These are phyloP conservation scores for Conistra vaccinii DNA, from an alignment of 2,888 invertebrate genomes.

Conservation along the genomic window DNA sequence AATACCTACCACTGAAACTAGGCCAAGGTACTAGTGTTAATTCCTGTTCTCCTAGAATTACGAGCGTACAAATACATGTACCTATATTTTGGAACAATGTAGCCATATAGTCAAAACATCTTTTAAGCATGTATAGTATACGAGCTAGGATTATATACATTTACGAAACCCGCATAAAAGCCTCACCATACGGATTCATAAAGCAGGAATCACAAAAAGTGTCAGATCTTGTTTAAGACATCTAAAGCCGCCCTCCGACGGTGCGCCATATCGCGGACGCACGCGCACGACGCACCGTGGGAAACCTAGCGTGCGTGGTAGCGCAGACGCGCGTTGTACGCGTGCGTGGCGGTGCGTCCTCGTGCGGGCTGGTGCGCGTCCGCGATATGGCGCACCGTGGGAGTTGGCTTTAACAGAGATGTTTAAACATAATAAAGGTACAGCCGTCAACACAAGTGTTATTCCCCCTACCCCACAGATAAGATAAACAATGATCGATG, in stretches of 20 bases:
- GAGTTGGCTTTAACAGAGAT: too few species aligned
- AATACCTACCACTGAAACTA: not conserved
- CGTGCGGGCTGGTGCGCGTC: too few species aligned
- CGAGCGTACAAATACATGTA: not conserved
- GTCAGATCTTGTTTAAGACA: not conserved
- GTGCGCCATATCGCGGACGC: too few species aligned
- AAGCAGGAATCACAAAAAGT: conserved; percentile 6
- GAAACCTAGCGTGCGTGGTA: too few species aligned
- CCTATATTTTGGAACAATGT: not conserved
- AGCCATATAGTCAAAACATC: not conserved
- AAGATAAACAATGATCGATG: conserved; percentile 58
- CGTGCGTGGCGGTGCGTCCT: too few species aligned
- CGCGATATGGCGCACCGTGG: too few species aligned
- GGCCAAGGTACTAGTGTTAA: not conserved
- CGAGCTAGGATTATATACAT: not conserved
- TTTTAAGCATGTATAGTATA: not conserved
- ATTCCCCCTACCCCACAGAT: conserved; percentile 38
- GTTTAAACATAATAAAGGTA: conserved; percentile 20
- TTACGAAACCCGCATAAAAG: not conserved
- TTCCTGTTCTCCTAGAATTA: not conserved
- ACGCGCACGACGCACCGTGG: too few species aligned
- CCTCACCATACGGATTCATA: not conserved
- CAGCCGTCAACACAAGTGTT: conserved; percentile 23
- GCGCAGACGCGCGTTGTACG: too few species aligned
- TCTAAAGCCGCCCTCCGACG: too few species aligned